Evolutionary conservation across 1,140 invertebrate genomes (phyloP).

Genomic region (Bombus pascuorum): DNA sequence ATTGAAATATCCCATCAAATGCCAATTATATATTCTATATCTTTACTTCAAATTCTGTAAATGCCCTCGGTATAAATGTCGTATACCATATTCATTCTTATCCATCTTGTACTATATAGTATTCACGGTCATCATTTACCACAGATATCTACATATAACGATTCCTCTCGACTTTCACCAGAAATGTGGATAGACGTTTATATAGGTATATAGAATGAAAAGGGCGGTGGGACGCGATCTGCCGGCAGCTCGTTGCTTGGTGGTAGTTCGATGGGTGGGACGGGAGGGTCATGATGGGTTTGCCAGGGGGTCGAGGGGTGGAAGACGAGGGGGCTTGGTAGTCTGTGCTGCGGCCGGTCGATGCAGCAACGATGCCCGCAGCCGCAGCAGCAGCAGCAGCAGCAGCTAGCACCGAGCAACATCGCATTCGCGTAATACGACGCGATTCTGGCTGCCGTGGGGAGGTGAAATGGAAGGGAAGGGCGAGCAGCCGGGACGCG

Average conservation of each 20-base stretch:
- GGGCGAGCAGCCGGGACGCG: constrained; percentile 60
- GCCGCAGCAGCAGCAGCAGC: constrained; percentile 68
- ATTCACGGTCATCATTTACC: constrained; percentile 25
- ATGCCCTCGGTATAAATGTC: not conserved
- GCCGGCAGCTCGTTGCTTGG: constrained; percentile 9
- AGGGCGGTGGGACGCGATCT: constrained; percentile 50
- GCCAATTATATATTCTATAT: not conserved
- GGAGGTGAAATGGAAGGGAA: constrained; percentile 6
- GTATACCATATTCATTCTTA: too few species aligned
- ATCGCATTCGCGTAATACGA: constrained; percentile 74
- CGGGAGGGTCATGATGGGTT: constrained; percentile 33
- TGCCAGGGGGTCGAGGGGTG: constrained; percentile 17
- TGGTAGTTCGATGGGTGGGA: constrained; percentile 12
- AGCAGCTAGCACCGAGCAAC: constrained; percentile 66
- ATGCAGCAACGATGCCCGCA: constrained; percentile 75
- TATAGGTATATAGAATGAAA: constrained; percentile 43
- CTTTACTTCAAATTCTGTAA: not conserved
- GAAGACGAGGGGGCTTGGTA: constrained; percentile 32
- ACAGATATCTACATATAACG: not conserved
- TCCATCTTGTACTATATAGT: too few species aligned
- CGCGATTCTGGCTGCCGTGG: constrained; percentile 45
- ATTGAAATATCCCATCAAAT: not conserved
- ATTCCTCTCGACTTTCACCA: constrained; percentile 43
- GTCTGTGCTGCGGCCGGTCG: constrained; percentile 69
- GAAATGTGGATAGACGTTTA: constrained; percentile 32